Evolutionary conservation across 2,888 invertebrate species (phyloP).

Genomic region (Artemia sinica): DNA sequence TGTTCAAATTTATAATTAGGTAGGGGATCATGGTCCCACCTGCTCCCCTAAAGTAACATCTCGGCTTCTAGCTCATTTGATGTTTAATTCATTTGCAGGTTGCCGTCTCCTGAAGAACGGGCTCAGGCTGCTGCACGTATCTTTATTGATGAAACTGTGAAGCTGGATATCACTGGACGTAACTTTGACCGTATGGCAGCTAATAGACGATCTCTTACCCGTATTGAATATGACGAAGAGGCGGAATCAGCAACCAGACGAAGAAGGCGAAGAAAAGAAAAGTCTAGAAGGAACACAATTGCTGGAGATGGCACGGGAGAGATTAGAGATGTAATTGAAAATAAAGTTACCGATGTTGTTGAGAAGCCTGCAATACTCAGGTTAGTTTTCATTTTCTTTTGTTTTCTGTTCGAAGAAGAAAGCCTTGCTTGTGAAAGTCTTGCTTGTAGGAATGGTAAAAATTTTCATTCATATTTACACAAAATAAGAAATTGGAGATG

Average conservation of each 20-base stretch:
- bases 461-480: no score
- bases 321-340: not conserved
- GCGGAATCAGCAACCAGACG: constrained; percentile 17
- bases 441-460: no score
- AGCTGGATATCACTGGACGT: constrained; percentile 71
- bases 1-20: no score
- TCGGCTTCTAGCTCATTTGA: no score
- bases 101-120: constrained; percentile 63
- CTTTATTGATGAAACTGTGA: constrained; percentile 68
- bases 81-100: not conserved
- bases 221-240: constrained; percentile 34
- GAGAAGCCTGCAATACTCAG: not conserved
- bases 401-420: no score
- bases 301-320: constrained; percentile 45
- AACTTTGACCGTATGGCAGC: constrained; percentile 75
- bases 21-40: no score
- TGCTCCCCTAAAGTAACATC: no score
- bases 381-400: not conserved
- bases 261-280: constrained; percentile 15
- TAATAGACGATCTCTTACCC: constrained; percentile 59
- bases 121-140: constrained; percentile 43
- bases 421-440: no score
- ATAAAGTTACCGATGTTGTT: not conserved
- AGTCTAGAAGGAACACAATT: constrained; percentile 68
- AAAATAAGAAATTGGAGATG: no score